These are phyloP conservation scores for Oreamnos americanus DNA, from an alignment of 2,113 vertebrate species.

Conservation along the genomic window DNA sequence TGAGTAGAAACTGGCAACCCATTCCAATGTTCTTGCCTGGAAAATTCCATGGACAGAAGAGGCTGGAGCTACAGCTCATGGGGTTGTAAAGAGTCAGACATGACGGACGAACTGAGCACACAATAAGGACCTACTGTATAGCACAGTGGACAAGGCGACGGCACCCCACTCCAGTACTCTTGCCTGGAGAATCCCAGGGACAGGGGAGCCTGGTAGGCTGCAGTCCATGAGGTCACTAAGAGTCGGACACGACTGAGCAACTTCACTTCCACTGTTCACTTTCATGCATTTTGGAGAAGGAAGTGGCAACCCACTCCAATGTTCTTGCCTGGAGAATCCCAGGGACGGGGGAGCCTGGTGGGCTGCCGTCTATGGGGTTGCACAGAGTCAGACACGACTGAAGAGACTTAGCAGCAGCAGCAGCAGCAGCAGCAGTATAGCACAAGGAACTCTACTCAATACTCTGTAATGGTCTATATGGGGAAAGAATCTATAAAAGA, in stretches of 20 bases:
- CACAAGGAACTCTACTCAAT: not conserved
- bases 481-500: not conserved
- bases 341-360: not conserved
- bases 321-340: not conserved
- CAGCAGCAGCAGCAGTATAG: too few relatives aligned
- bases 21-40: not conserved
- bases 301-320: not conserved
- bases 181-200: too few relatives aligned
- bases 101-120: too few relatives aligned
- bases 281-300: too few relatives aligned
- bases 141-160: accelerated
- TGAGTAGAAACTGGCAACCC: not conserved
- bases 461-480: not conserved
- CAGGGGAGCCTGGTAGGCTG: accelerated
- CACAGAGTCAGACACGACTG: not conserved
- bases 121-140: too few relatives aligned
- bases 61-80: not conserved
- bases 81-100: too few relatives aligned
- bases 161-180: too few relatives aligned
- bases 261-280: too few relatives aligned
- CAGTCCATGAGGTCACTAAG: too few relatives aligned
- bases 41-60: not conserved
- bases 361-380: not conserved
- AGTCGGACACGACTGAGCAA: too few relatives aligned
- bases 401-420: too few relatives aligned